Percentiles rank a stretch among this genome's conserved stretches.
Conservation (phyloP, 2,888 invertebrate species). For the Agrotis exclamationis region DNA sequence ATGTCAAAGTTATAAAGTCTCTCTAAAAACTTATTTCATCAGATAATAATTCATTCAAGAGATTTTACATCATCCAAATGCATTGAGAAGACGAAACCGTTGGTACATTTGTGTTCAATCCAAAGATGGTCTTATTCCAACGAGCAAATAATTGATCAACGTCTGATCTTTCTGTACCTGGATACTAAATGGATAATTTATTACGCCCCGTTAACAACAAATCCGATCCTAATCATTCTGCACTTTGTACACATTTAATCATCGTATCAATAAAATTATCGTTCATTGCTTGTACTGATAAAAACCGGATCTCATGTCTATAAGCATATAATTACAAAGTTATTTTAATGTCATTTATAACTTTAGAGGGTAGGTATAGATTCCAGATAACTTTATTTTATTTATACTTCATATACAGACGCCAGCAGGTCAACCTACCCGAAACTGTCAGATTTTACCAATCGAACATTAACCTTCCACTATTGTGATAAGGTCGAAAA, state of each 20-base stretch:
- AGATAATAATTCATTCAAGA: background rate
- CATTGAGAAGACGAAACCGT: background rate
- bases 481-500: no score
- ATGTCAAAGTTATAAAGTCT: background rate
- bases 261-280: slow-evolving; percentile 53
- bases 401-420: no score
- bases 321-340: slow-evolving; percentile 40
- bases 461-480: no score
- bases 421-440: no score
- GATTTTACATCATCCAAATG: background rate
- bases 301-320: slow-evolving; percentile 55
- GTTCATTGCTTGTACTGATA: slow-evolving; percentile 53
- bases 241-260: slow-evolving; percentile 36
- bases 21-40: background rate
- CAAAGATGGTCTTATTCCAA: background rate
- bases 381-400: slow-evolving; percentile 31
- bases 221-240: slow-evolving; percentile 37
- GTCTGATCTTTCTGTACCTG: slow-evolving; percentile 17
- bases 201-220: slow-evolving; percentile 3
- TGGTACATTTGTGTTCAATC: background rate
- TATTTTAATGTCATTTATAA: slow-evolving; percentile 50
- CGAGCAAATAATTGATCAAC: slow-evolving; percentile 1
- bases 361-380: slow-evolving; percentile 32
- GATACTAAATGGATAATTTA: slow-evolving; percentile 28
- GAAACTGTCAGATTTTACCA: no score